Base-by-base conservation (phyloP, 2,888 invertebrate species). In the Cyclophora punctaria region DNA sequence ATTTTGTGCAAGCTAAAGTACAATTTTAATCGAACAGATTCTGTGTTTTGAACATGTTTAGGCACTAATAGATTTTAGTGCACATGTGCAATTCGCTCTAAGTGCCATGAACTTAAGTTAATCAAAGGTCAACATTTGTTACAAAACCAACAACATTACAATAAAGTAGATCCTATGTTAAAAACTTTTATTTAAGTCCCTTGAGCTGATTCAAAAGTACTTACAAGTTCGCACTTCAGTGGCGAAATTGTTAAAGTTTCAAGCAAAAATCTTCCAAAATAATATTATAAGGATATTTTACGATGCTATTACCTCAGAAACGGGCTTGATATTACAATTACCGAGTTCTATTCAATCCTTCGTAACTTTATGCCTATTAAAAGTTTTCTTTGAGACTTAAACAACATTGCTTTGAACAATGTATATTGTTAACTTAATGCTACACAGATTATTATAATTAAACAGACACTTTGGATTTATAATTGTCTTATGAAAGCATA, bases 361-460 rank as follows among this genome's bases (percentile, higher is more conserved):
- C 62, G 66, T 69, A 77, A 77, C 73, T 79, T 77, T 66, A 69
- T 66, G 70, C 78, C 78, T 73, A 78, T 83, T 80, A 83, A 83
- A 84, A 84, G 75, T 83, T 84, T 76, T 67, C 71, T 71, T 69
- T 57, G 62, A 62, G 67, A 72, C 64, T 76, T 67, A 62, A 70
- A 69, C 70, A 77, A 78, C 71, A 75, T 73, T 66, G 66, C 62
- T 69, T 71, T 52, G 67, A 73, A 80, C 82, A 82, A 80, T 80
- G 66, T 69, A 65, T 67, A 75, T 77, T 79, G 75, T 78, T 66
- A 63, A 62, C 66, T 61, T 70, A 71, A 78, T 80, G 67, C 72
- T 67, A 66, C 65, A 58, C 60, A 64, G 69, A 78, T 80, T 79
- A 76, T 73, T 73, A 68, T 72, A 74, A 75, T 75, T 71, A 65